Conservation (phyloP, 2,113 vertebrate genomes). For the Cyanoramphus novaezelandiae region DNA sequence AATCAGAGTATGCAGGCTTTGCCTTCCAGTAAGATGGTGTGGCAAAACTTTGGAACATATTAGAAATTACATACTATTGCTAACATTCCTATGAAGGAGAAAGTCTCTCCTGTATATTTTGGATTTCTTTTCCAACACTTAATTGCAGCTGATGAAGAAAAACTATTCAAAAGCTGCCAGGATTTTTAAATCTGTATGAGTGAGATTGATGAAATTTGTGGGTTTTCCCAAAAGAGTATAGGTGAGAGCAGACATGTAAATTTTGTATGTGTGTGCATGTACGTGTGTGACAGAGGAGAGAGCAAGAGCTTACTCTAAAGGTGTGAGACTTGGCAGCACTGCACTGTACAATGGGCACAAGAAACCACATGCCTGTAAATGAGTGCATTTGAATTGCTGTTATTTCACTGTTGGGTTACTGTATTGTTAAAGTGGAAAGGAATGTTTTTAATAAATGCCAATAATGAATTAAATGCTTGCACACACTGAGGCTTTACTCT, state of each 20-base stretch:
- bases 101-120: slow-evolving; percentile 65
- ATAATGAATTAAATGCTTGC: slow-evolving; percentile 63
- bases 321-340: slow-evolving; percentile 70
- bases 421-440: slow-evolving; percentile 70
- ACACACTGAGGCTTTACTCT: slow-evolving; percentile 47
- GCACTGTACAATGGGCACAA: slow-evolving; percentile 38
- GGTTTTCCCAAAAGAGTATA: slow-evolving; percentile 60
- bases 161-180: slow-evolving; percentile 71
- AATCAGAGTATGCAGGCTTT: slow-evolving; percentile 18
- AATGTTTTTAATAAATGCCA: slow-evolving; percentile 74
- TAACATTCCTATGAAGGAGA: slow-evolving; percentile 66
- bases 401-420: slow-evolving; percentile 53
- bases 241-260: slow-evolving; percentile 68
- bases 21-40: slow-evolving; percentile 31
- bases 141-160: slow-evolving; percentile 77
- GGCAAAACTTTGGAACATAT: slow-evolving; percentile 52
- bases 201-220: slow-evolving; percentile 64
- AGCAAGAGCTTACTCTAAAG: slow-evolving; percentile 37
- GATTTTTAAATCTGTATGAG: slow-evolving; percentile 58
- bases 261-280: slow-evolving; percentile 26
- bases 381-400: slow-evolving; percentile 48
- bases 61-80: slow-evolving; percentile 61
- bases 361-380: slow-evolving; percentile 66
- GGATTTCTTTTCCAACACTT: slow-evolving; percentile 71
- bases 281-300: slow-evolving; percentile 4